Percentiles rank a stretch among this genome's conserved stretches.
Conservation (phyloP, 2,888 invertebrate species). For the Oxystoma pomonae region DNA sequence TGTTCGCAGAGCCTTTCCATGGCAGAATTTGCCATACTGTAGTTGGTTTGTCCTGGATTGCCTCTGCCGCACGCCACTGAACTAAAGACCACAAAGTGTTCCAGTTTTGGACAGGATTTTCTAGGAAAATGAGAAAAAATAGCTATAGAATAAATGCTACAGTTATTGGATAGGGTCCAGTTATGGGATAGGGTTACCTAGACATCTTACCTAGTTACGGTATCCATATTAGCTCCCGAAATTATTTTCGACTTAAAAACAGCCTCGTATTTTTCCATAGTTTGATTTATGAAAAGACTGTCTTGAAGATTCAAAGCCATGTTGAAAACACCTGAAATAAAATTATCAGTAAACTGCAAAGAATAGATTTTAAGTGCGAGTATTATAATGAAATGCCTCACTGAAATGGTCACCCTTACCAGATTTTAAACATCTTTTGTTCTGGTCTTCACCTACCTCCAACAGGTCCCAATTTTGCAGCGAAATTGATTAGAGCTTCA, state of each 20-base stretch:
- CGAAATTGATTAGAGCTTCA: conserved; percentile 44
- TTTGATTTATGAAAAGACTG: conserved; percentile 53
- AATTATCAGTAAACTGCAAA: too few relatives aligned
- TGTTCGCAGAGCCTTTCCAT: conserved; percentile 34
- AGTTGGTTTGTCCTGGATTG: conserved; percentile 33
- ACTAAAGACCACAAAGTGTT: conserved; percentile 33
- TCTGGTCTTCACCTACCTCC: too few relatives aligned
- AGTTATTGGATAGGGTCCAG: background rate
- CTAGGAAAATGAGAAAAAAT: conserved; percentile 5
- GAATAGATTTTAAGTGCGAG: too few relatives aligned
- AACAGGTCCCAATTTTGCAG: conserved; percentile 50
- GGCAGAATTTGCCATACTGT: conserved; percentile 34
- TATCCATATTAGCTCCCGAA: conserved; percentile 56
- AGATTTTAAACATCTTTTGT: too few relatives aligned
- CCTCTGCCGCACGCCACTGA: conserved; percentile 31
- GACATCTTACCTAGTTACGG: conserved; percentile 43
- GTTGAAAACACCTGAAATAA: conserved; percentile 30
- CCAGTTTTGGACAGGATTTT: conserved; percentile 43
- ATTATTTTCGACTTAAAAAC: conserved; percentile 56
- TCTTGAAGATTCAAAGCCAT: conserved; percentile 52
- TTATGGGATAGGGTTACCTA: background rate
- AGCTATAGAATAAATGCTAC: background rate
- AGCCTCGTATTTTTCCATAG: conserved; percentile 48
- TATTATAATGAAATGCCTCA: too few relatives aligned
- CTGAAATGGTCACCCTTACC: too few relatives aligned